These are phyloP conservation scores for Isichthys henryi DNA, from an alignment of 2,113 vertebrate species.

Conservation along the genomic window DNA sequence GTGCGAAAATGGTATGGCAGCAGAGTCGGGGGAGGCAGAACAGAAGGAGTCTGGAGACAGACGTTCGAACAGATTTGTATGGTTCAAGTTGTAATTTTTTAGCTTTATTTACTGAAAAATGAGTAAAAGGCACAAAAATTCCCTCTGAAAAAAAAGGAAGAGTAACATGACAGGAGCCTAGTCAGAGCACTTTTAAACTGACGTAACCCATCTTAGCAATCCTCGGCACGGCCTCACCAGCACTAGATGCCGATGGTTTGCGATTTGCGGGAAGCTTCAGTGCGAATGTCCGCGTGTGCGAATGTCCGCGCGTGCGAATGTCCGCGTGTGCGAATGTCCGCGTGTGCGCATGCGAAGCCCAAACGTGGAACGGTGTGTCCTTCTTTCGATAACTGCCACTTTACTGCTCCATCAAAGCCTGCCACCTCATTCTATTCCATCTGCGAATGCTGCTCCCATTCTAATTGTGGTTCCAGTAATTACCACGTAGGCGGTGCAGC, in stretches of 20 bases:
- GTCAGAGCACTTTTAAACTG: neutral
- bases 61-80: neutral
- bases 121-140: neutral
- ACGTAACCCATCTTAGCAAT: neutral
- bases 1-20: neutral
- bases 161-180: neutral
- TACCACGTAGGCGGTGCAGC: conserved; percentile 26
- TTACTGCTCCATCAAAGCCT: conserved; percentile 24
- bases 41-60: neutral
- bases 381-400: conserved; percentile 17
- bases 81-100: neutral
- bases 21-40: neutral
- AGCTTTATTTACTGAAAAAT: neutral
- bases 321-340: too few relatives aligned
- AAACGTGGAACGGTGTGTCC: conserved; percentile 12
- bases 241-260: conserved; percentile 16
- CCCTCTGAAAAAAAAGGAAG: neutral
- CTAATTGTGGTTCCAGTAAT: conserved; percentile 38
- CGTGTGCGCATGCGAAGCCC: neutral
- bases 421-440: conserved; percentile 20
- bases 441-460: conserved; percentile 17
- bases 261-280: neutral
- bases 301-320: too few relatives aligned
- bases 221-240: neutral
- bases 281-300: neutral